These are phyloP conservation scores for Bimastos eiseni DNA, from an alignment of 2,888 invertebrate species.

Conservation along the genomic window DNA sequence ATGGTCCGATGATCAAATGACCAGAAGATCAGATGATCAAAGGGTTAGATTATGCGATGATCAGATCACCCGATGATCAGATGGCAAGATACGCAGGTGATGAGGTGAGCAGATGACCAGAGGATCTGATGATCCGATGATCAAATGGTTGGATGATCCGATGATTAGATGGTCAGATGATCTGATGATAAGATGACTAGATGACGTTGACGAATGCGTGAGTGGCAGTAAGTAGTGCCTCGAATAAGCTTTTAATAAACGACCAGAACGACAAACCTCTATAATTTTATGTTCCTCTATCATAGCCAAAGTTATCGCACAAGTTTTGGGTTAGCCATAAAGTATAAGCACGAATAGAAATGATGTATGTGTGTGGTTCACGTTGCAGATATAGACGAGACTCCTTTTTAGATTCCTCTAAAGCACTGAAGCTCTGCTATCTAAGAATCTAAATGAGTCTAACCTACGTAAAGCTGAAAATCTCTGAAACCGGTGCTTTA, in stretches of 20 bases:
- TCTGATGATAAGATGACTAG: background rate
- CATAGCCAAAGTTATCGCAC: too few relatives aligned
- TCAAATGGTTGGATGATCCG: background rate
- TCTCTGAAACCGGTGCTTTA: background rate
- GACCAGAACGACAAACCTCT: too few relatives aligned
- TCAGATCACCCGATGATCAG: background rate
- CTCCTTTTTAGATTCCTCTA: background rate
- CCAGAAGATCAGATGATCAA: too few relatives aligned
- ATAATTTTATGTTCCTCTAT: too few relatives aligned
- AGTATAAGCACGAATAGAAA: too few relatives aligned
- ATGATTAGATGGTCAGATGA: background rate
- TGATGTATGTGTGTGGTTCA: too few relatives aligned
- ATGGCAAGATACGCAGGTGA: background rate
- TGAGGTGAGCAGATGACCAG: background rate
- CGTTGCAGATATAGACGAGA: too few relatives aligned
- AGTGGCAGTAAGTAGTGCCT: background rate
- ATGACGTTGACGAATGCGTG: background rate
- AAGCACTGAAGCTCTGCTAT: too few relatives aligned
- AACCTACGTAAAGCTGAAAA: background rate
- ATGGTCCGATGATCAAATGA: too few relatives aligned
- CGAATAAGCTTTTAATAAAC: too few relatives aligned
- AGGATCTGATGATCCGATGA: background rate
- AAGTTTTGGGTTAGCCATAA: background rate
- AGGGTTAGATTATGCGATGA: too few relatives aligned
- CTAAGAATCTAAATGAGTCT: too few relatives aligned